Conservation (phyloP, 2,113 vertebrate species). For the Xiphophorus couchianus region DNA sequence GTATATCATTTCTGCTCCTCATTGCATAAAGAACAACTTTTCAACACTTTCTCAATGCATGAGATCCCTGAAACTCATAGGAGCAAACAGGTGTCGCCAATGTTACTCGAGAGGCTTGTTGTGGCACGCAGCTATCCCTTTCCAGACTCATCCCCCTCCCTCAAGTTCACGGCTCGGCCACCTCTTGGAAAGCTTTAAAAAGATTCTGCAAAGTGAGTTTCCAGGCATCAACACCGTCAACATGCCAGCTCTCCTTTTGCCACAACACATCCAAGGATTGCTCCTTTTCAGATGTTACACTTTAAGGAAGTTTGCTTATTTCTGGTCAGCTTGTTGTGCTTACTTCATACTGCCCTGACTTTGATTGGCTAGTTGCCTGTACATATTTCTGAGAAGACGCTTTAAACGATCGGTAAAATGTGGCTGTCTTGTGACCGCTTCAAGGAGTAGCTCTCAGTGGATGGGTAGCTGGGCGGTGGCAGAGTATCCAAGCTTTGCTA, state of each 20-base stretch:
- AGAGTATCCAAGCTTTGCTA: conserved; percentile 12
- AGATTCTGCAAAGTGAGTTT: conserved; percentile 41
- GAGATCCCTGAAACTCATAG: conserved; percentile 62
- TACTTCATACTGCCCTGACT: neutral
- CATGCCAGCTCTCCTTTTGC: conserved; percentile 20
- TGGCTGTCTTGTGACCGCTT: conserved; percentile 12
- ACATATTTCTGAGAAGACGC: neutral
- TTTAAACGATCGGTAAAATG: conserved; percentile 5
- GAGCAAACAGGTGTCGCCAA: conserved; percentile 66
- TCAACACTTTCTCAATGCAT: conserved; percentile 40
- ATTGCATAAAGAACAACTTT: conserved; percentile 32
- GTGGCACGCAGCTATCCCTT: conserved; percentile 40
- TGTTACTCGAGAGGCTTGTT: conserved; percentile 69
- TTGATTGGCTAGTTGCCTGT: neutral
- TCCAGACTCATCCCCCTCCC: conserved; percentile 16
- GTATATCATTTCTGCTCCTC: conserved; percentile 28
- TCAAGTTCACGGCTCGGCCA: conserved; percentile 49
- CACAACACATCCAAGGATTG: neutral
- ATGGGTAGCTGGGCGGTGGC: conserved; percentile 43
- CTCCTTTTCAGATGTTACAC: conserved; percentile 3
- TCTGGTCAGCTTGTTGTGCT: neutral
- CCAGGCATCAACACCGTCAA: conserved; percentile 34
- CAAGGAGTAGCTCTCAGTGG: conserved; percentile 46
- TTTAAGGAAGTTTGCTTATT: neutral
- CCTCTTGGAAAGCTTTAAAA: conserved; percentile 72